Base-by-base conservation (phyloP, 2,888 invertebrate genomes). In the Drosophila kanekoi region DNA sequence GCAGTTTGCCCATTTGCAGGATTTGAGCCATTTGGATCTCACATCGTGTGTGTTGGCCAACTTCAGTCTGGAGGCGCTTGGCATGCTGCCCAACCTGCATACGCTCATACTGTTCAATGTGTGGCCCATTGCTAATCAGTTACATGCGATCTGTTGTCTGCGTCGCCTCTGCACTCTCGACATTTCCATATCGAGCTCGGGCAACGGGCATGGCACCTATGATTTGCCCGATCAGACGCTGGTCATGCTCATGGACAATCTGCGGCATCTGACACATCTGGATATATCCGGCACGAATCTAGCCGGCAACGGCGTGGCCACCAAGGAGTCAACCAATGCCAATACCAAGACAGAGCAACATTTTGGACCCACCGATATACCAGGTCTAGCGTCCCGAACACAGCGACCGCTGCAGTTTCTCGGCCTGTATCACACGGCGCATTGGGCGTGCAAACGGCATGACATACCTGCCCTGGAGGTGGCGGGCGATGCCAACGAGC, bases 281-380 rank as follows among this genome's bases (percentile, higher is more conserved):
- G 99, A 99, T 93, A 98, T 99, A 90, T 98, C 98, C 4, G 98
- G 98, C 13, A 99, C 99, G 16, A 98, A 99, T 93, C 93, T 99
- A 74, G 98, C 98, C 41, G 98, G 98, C 13, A 95, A 95, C 57
- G 97, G 97, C 48, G 95, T 96, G 28, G 95, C 95, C 90, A 93
- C 93, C 70, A 93, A 93, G 64, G 93, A 93, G 60, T 89, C 91
- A 4, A 89, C 86, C 18, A 87, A 79, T 67, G 62, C 74, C 45
- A 91, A 91, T 52, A 77, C 69, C 16, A 83, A 82, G 61, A 74
- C 67, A 44, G 77, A 81, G 47, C 84, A 87, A 28, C 35, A 72
- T 23, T 85, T 84, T 52, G 79, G 81, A n/a, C 82, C 89, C 48
- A 88, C 94, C n/a, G 94, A 98, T 91, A 98, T 99, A 87, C 97